Evolutionary conservation across 2,888 invertebrate genomes (phyloP), one percentile per base, ranked within the genome.

Genomic region (Congeria kusceri): DNA sequence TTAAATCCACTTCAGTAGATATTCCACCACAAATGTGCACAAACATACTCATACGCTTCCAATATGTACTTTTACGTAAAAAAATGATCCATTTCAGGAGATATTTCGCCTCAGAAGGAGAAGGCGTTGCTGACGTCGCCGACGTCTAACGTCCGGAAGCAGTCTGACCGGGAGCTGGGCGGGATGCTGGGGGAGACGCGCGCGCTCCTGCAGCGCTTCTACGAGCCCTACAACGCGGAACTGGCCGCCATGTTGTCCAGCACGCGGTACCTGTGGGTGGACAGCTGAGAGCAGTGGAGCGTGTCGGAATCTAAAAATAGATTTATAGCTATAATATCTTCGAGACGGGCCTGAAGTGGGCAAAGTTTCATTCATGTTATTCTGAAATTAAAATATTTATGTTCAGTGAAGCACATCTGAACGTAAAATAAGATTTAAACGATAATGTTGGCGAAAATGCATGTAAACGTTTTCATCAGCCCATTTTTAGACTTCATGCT

Each of bases 111-210:
- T 3, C 76, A 74, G 4, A 86, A 88, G 66, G 77, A 86, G 39
- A 47, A 80, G 0, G 23, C 39, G 5, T 59, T 87, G 3, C 20
- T 71, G 4, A 70, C 74, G 7, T 63, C 72, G 27, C 76, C 80
- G 23, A 81, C 69, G 28, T 77, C 80, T 28, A 90, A 90, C 65
- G 75, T 77, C 0, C 68, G 90, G 18, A 84, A 83, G 62, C 57
- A 58, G 9, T 69, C 72, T 25, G 88, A 90, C 76, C 53, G 68
- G 28, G 63, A 74, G n/a, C 61, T 89, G 27, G 89, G 90, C 18
- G 77, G 79, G 23, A 90, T 90, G 89, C 69, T 77, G 20, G 69
- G 77, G 5, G 63, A 85, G 49, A 89, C 90, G 0, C 64, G 86
- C 47, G 27, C 65, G 15, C 49, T 88, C 25, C 72, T 90, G 58